Conservation (phyloP, 1,140 invertebrate species). For the Psix sp. region DNA sequence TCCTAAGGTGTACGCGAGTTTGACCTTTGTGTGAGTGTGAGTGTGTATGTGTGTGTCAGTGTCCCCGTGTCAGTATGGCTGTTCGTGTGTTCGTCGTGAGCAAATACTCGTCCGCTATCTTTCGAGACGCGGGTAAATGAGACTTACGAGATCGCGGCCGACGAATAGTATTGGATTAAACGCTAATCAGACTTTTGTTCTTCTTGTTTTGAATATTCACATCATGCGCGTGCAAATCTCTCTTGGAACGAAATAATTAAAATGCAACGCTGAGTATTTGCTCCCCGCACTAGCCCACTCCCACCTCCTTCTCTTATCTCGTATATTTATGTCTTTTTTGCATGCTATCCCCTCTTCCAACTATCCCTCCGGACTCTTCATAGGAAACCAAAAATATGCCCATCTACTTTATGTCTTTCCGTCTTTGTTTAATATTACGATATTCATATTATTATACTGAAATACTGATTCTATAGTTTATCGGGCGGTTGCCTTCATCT, state of each 20-base stretch:
- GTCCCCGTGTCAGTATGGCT: constrained; percentile 7
- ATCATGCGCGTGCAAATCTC: constrained; percentile 30
- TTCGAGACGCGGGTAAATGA: constrained; percentile 40
- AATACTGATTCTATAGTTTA: constrained; percentile 74
- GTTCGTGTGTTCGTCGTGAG: constrained; percentile 40
- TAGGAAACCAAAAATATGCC: constrained; percentile 47
- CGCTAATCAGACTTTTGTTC: constrained; percentile 50
- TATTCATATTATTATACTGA: constrained; percentile 65
- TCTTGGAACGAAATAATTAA: constrained; percentile 27
- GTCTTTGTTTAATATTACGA: constrained; percentile 57
- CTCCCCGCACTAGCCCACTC: constrained; percentile 41
- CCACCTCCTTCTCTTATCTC: constrained; percentile 1
- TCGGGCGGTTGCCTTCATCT: constrained; percentile 65
- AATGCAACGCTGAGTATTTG: constrained; percentile 47
- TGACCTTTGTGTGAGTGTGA: constrained; percentile 1
- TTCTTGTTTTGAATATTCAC: constrained; percentile 44
- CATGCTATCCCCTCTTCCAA: neutral
- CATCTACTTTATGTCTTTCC: constrained; percentile 30
- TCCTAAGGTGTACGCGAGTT: constrained; percentile 7
- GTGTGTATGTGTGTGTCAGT: constrained; percentile 7
- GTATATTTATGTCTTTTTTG: neutral
- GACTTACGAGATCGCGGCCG: constrained; percentile 41
- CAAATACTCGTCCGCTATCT: constrained; percentile 50
- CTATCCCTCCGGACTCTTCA: constrained; percentile 4
- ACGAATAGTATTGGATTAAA: constrained; percentile 47